A percentile compares a stretch with the other conserved stretches of the same genome.
Evolutionary conservation across 2,888 invertebrate genomes (phyloP).

Genomic region (Frankliniella fusca): DNA sequence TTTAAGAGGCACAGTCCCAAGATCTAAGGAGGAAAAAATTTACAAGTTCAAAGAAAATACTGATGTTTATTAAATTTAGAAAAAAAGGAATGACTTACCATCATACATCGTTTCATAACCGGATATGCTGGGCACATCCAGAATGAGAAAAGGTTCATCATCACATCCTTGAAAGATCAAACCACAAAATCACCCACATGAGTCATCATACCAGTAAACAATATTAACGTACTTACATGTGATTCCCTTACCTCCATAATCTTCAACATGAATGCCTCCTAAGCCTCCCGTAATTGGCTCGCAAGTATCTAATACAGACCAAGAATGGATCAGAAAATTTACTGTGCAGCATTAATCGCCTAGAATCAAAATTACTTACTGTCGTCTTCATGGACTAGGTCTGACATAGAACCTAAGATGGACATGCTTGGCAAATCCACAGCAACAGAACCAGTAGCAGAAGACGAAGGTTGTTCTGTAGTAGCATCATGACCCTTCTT

Average conservation of each 20-base stretch:
- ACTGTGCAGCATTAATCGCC: background rate
- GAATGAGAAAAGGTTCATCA: too few relatives aligned
- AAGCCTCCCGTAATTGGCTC: background rate
- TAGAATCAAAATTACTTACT: background rate
- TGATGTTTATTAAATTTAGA: too few relatives aligned
- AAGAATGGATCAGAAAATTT: background rate
- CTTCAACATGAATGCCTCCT: background rate
- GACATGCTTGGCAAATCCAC: background rate
- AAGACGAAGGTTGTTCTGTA: background rate
- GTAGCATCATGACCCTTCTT: background rate
- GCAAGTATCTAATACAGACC: background rate
- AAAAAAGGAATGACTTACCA: too few relatives aligned
- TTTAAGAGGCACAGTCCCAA: too few relatives aligned
- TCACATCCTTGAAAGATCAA: too few relatives aligned
- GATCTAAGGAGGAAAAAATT: too few relatives aligned
- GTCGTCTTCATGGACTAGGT: background rate
- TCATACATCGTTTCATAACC: too few relatives aligned
- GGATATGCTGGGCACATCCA: too few relatives aligned
- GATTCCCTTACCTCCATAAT: background rate
- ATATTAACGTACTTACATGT: background rate
- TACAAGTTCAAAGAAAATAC: too few relatives aligned
- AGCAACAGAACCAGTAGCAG: background rate
- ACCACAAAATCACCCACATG: too few relatives aligned
- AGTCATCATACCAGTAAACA: background rate
- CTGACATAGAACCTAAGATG: background rate